Evolutionary conservation across 1,140 invertebrate species (phyloP).

Genomic region (Drosophila rhopaloa): DNA sequence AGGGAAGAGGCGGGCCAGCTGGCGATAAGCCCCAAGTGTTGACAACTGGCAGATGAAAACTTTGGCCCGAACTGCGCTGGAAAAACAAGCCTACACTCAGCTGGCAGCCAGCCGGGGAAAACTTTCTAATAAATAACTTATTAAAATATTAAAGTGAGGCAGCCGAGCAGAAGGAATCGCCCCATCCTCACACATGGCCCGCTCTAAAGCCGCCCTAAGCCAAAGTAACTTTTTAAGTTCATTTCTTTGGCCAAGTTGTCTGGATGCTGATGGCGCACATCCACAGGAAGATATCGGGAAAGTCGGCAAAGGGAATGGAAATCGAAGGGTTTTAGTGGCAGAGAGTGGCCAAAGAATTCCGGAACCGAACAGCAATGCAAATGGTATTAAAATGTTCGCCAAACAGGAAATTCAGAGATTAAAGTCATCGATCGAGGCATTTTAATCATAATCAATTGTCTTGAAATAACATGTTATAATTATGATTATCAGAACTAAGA

Average conservation of each 20-base stretch:
- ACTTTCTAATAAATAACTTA: slow-evolving; percentile 69
- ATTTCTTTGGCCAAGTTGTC: slow-evolving; percentile 28
- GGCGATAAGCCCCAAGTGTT: slow-evolving; percentile 54
- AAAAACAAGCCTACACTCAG: slow-evolving; percentile 51
- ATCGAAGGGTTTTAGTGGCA: slow-evolving; percentile 12
- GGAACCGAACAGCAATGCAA: background rate
- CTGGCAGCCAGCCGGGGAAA: slow-evolving; percentile 24
- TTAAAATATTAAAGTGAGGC: slow-evolving; percentile 63
- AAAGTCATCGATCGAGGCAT: too few species aligned
- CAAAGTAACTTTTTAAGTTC: slow-evolving; percentile 66
- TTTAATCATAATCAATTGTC: too few species aligned
- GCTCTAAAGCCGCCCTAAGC: slow-evolving; percentile 54
- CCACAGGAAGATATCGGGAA: slow-evolving; percentile 6
- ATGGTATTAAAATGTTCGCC: background rate
- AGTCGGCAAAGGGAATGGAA: background rate
- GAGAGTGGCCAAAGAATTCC: background rate
- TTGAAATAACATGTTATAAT: too few species aligned
- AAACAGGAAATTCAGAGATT: background rate
- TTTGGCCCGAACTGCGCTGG: slow-evolving; percentile 44
- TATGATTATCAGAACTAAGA: too few species aligned
- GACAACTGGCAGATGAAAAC: slow-evolving; percentile 55
- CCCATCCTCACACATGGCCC: slow-evolving; percentile 16
- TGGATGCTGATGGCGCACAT: background rate
- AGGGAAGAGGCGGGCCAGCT: background rate
- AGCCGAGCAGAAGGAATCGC: slow-evolving; percentile 17